Evolutionary conservation across 1,140 invertebrate genomes (phyloP).

Genomic region (Anthonomus grandis): DNA sequence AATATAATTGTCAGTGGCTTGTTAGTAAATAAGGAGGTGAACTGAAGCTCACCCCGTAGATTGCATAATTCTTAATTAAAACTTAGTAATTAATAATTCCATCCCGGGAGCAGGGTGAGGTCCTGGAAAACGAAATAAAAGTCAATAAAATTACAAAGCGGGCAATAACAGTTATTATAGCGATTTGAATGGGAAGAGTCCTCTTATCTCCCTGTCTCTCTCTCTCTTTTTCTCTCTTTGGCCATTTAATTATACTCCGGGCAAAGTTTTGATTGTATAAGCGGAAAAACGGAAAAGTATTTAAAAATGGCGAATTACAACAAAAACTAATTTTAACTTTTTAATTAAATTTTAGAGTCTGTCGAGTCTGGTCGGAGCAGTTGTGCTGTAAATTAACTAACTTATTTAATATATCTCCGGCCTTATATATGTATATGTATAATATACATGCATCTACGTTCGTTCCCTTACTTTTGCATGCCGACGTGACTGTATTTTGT

Average conservation of each 20-base stretch:
- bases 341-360: slow-evolving; percentile 47
- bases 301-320: slow-evolving; percentile 49
- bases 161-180: slow-evolving; percentile 33
- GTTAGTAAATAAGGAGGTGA: too few relatives aligned
- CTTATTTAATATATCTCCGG: slow-evolving; percentile 45
- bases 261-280: slow-evolving; percentile 42
- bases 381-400: slow-evolving; percentile 45
- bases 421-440: too few relatives aligned
- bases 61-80: slow-evolving; percentile 25
- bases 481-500: too few relatives aligned
- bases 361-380: slow-evolving; percentile 30
- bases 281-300: slow-evolving; percentile 41
- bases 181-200: slow-evolving; percentile 30
- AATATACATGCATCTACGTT: too few relatives aligned
- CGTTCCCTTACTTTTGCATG: too few relatives aligned
- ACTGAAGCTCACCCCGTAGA: too few relatives aligned
- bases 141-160: slow-evolving; percentile 31
- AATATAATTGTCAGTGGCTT: too few relatives aligned
- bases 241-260: slow-evolving; percentile 39
- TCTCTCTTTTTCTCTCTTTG: slow-evolving; percentile 37
- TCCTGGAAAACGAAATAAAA: slow-evolving; percentile 12
- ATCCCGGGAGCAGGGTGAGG: background rate
- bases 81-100: slow-evolving; percentile 16
- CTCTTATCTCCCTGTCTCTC: too few relatives aligned
- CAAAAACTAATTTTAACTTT: slow-evolving; percentile 50